Base-by-base conservation (phyloP, 1,140 invertebrate species). In the Drosophila setifemur region DNA sequence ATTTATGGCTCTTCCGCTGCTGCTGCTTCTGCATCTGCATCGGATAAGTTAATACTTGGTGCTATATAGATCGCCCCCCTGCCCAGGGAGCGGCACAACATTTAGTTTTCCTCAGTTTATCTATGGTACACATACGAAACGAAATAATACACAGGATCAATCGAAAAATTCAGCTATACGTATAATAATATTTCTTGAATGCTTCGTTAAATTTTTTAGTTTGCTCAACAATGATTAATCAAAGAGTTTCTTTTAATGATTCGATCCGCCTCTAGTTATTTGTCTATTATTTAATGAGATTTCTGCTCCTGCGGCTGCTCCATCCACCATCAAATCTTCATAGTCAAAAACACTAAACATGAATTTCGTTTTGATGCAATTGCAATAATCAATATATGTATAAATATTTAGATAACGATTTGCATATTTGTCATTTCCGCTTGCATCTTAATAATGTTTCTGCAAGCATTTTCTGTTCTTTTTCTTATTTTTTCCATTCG, bases 401-500 rank as follows among this genome's bases (percentile, higher is more conserved):
- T 85, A 79, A 85, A 85, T 85, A 78, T 81, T 86, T 87, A 86
- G 75, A 85, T 85, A 85, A 85, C 79, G 79, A 83, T 70, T 85
- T 60, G 70, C 82, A 77, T 83, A 78, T 75, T 85, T 79, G 69
- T 79, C 76, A 49, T 78, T 69, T 58, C n/a, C n/a, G 16, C 47
- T 44, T 63, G 67, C 33, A 49, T 50, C 74, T 74, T 61, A 71
- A 71, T 73, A 70, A 64, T 64, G 70, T 61, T 61, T 55, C 60
- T 48, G 44, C 54, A 50, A 44, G 42, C 42, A 12, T 44, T 44
- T 64, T 64, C 68, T 79, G 74, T 71, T 58, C 45, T 57, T 68
- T 44, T 23, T 49, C 12, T 61, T 23, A 40, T 19, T 25, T 45
- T 48, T 19, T 19, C n/a, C n/a, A n/a, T n/a, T n/a, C n/a, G n/a